Conservation (phyloP, 2,797 vertebrate species). For the Galagoides demidoff region DNA sequence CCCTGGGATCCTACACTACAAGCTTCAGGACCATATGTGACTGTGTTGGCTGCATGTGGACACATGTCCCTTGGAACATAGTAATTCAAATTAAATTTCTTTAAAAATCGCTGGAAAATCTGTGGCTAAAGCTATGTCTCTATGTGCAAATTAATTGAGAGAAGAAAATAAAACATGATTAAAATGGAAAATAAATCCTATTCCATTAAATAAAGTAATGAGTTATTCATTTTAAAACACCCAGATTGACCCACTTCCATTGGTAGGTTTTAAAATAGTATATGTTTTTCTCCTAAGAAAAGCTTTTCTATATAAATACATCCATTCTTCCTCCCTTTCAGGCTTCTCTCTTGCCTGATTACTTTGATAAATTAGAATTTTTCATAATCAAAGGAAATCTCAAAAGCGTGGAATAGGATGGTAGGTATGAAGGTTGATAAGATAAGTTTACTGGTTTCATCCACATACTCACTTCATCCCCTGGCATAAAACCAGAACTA, state of each 20-base stretch:
- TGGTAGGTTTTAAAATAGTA: conserved; percentile 45
- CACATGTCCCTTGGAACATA: neutral
- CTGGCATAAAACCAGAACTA: neutral
- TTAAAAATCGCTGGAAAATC: neutral
- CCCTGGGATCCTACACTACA: neutral
- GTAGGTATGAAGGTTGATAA: neutral
- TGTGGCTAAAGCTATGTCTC: neutral
- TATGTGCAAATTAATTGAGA: neutral
- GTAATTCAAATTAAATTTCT: conserved; percentile 33
- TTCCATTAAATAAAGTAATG: conserved; percentile 42
- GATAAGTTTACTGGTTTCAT: neutral
- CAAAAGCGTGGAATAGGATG: neutral
- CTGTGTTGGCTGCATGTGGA: neutral
- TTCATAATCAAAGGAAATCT: neutral
- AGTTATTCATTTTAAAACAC: conserved; percentile 38
- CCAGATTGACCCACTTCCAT: neutral
- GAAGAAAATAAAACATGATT: conserved; percentile 1
- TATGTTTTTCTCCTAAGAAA: neutral
- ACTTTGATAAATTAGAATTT: neutral
- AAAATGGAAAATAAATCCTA: neutral
- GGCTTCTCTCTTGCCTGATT: neutral
- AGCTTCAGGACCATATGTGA: neutral
- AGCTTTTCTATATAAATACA: neutral
- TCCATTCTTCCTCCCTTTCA: neutral
- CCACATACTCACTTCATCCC: neutral